Percentiles rank a stretch among this genome's conserved stretches.
These are phyloP conservation scores for Lepetodrilus schrolli DNA, from an alignment of 2,888 invertebrate species.

Conservation along the genomic window DNA sequence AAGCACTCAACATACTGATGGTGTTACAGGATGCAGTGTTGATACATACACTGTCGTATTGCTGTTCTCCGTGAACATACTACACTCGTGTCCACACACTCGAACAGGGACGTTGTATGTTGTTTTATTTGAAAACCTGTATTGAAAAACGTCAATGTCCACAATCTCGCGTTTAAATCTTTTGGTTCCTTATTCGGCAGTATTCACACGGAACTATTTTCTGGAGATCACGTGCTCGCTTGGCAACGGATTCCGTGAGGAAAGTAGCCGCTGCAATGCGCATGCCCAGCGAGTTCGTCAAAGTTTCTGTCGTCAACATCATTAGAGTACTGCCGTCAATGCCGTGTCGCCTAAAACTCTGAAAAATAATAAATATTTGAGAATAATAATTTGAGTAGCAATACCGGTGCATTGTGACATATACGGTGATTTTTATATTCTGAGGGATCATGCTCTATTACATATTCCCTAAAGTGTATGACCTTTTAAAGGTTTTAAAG, in stretches of 20 bases:
- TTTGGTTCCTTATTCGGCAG: slow-evolving; percentile 30
- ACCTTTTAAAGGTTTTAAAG: no score
- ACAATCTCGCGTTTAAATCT: neutral
- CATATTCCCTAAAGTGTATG: no score
- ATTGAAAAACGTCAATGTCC: neutral
- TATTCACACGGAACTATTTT: slow-evolving; percentile 29
- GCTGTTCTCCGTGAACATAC: no score
- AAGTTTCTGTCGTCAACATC: slow-evolving; percentile 90
- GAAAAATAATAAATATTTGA: no score
- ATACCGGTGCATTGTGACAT: no score
- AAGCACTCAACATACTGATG: neutral
- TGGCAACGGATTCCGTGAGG: slow-evolving; percentile 85
- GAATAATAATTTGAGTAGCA: no score
- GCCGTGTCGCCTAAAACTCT: slow-evolving; percentile 93
- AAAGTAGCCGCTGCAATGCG: slow-evolving; percentile 92
- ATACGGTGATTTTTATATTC: no score
- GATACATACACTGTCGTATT: no score
- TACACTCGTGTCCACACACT: no score
- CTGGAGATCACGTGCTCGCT: slow-evolving; percentile 8
- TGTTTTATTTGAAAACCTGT: no score
- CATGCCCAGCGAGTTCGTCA: slow-evolving; percentile 91
- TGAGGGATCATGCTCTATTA: no score
- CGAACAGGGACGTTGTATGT: no score
- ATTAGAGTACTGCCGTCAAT: slow-evolving; percentile 93
- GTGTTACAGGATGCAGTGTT: neutral